phyloP scores from a whole-genome alignment of 2,113 vertebrate species.

The Python bivittatus region DNA sequence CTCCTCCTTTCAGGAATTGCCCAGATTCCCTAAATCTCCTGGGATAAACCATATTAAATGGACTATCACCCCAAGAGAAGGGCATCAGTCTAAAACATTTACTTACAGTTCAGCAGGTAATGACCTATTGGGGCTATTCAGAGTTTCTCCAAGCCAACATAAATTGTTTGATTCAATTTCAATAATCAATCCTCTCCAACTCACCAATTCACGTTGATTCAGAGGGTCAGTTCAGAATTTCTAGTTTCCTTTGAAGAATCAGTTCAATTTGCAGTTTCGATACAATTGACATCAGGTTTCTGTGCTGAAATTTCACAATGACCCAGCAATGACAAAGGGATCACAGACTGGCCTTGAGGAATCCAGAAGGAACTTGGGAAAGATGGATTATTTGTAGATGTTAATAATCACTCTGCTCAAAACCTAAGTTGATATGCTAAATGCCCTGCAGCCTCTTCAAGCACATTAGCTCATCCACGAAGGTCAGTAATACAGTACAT shows the following conservation, averaged over 20 bases:
- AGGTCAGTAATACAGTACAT: not conserved
- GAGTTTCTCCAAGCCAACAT: not conserved
- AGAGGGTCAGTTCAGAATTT: not conserved
- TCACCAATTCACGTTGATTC: not conserved
- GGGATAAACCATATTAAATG: too few relatives aligned
- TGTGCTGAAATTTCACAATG: not conserved
- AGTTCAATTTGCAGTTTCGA: not conserved
- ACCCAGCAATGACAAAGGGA: not conserved
- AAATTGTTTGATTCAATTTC: not conserved
- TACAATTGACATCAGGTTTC: not conserved
- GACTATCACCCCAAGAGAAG: too few relatives aligned
- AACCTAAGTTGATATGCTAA: not conserved
- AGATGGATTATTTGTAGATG: not conserved
- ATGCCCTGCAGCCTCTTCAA: not conserved
- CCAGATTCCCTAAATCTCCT: too few relatives aligned
- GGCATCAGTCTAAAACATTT: too few relatives aligned
- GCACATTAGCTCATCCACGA: not conserved
- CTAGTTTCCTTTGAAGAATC: not conserved
- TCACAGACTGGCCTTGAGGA: not conserved
- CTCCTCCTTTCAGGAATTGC: too few relatives aligned
- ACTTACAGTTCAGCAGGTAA: too few relatives aligned
- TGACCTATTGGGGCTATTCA: not conserved
- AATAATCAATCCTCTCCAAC: not conserved
- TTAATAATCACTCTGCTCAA: not conserved
- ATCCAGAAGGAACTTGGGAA: too few relatives aligned